These are phyloP conservation scores for Anoplophora glabripennis DNA, from an alignment of 1,140 invertebrate species.

Conservation along the genomic window DNA sequence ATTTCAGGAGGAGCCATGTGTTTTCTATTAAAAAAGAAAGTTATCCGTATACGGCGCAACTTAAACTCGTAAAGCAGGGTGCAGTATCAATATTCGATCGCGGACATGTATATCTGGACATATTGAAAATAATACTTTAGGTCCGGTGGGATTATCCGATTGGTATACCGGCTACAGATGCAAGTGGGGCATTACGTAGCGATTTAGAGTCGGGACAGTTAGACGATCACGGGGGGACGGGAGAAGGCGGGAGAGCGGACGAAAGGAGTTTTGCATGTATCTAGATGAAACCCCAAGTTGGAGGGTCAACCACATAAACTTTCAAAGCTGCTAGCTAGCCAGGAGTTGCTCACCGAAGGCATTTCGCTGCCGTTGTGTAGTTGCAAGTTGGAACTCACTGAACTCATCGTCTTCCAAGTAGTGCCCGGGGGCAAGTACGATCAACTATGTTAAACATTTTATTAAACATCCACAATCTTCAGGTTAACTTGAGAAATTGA, in stretches of 20 bases:
- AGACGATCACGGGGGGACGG: constrained; percentile 14
- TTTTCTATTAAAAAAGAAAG: no score
- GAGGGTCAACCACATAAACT: constrained; percentile 51
- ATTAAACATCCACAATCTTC: constrained; percentile 41
- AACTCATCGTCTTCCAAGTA: constrained; percentile 38
- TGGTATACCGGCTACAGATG: constrained; percentile 14
- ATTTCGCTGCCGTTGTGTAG: constrained; percentile 31
- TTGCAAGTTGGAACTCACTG: constrained; percentile 39
- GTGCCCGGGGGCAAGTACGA: constrained; percentile 33
- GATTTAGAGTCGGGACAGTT: constrained; percentile 22
- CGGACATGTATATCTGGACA: constrained; percentile 21
- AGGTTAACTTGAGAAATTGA: constrained; percentile 40
- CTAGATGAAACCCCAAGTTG: constrained; percentile 41
- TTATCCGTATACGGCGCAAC: background rate
- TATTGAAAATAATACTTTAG: constrained; percentile 25
- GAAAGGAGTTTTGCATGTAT: constrained; percentile 47
- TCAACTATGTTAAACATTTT: constrained; percentile 48
- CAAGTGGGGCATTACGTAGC: constrained; percentile 18
- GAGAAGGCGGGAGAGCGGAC: constrained; percentile 24
- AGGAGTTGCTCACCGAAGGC: constrained; percentile 42
- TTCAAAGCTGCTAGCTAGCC: constrained; percentile 45
- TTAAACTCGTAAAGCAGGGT: constrained; percentile 23
- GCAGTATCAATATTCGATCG: constrained; percentile 26
- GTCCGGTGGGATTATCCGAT: constrained; percentile 16
- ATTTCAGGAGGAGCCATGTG: no score